A percentile compares a stretch with the other conserved stretches of the same genome.
Evolutionary conservation across 2,888 invertebrate species (phyloP).

Genomic region (Drosophila heteroneura): DNA sequence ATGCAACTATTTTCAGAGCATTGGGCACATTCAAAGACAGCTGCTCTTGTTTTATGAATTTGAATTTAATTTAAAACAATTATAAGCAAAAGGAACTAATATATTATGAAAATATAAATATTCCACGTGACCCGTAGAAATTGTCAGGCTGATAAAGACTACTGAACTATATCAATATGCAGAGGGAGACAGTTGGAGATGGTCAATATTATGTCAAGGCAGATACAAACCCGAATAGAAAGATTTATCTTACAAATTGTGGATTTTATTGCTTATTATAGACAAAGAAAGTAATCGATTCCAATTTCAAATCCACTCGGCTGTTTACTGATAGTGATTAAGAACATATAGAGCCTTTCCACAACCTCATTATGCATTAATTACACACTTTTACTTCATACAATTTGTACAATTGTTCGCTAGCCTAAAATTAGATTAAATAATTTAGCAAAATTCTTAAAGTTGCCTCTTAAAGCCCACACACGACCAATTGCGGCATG

Average conservation of each 20-base stretch:
- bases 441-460: background rate
- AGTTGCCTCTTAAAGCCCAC: background rate
- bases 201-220: background rate
- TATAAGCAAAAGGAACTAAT: background rate
- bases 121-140: background rate
- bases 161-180: background rate
- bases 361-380: background rate
- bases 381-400: background rate
- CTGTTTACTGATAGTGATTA: background rate
- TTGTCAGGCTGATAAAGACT: background rate
- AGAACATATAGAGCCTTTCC: background rate
- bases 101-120: no score
- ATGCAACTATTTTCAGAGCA: background rate
- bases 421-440: background rate
- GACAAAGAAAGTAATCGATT: background rate
- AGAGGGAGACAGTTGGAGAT: background rate
- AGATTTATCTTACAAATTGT: background rate
- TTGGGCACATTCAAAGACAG: background rate
- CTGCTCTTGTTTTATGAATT: background rate
- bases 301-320: no score
- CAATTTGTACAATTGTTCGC: background rate
- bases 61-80: background rate
- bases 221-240: background rate
- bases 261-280: background rate
- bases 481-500: constrained; percentile 1